Evolutionary conservation across 2,113 vertebrate species (phyloP).

Genomic region (Leucoraja erinaceus): DNA sequence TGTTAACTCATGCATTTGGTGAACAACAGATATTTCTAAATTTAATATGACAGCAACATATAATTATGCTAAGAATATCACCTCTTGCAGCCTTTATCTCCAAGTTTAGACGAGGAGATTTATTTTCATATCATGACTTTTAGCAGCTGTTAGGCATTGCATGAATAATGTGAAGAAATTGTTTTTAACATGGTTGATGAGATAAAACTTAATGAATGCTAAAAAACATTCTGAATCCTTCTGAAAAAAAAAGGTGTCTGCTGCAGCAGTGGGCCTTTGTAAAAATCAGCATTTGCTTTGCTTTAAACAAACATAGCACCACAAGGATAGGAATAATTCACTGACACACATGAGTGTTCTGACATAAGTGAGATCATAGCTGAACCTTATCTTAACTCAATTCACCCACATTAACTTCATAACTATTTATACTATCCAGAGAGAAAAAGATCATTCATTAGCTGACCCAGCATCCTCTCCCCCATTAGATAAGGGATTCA

Average conservation of each 20-base stretch:
- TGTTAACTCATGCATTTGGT: background rate
- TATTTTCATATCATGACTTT: slow-evolving; percentile 19
- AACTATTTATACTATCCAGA: background rate
- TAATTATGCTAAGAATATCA: slow-evolving; percentile 1
- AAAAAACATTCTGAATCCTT: background rate
- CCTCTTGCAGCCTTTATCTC: background rate
- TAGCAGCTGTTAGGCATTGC: background rate
- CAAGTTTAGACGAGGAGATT: background rate
- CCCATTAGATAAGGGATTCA: no score
- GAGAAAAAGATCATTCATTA: background rate
- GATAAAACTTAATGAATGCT: background rate
- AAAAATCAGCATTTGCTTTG: background rate
- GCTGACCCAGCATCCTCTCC: background rate
- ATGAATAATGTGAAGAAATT: background rate
- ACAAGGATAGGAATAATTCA: background rate
- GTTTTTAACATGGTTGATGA: background rate
- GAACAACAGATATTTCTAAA: background rate
- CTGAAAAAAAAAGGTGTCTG: background rate
- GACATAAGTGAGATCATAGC: background rate
- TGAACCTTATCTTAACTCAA: background rate
- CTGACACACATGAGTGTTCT: no score
- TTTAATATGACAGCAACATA: slow-evolving; percentile 17
- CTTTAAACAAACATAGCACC: background rate
- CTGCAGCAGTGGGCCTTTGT: no score
- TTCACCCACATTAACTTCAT: background rate